Evolutionary conservation across 2,113 vertebrate genomes (phyloP).

Genomic region (Psittacus erithacus): DNA sequence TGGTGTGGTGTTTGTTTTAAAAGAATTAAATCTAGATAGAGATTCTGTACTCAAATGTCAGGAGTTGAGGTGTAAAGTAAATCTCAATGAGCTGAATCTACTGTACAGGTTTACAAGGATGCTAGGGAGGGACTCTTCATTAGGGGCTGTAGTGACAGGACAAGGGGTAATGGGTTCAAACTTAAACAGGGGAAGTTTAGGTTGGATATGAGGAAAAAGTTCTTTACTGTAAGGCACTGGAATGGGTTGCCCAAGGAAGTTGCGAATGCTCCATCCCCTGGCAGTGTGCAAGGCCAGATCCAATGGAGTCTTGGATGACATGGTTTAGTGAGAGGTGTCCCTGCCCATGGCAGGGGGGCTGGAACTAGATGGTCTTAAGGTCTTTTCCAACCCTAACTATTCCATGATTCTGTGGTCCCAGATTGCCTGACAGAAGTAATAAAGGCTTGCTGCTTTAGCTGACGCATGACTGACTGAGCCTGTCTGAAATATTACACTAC

Average conservation of each 20-base stretch:
- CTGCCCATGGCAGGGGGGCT: background rate
- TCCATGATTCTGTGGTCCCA: background rate
- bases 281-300: background rate
- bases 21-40: constrained; percentile 7
- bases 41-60: constrained; percentile 3
- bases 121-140: background rate
- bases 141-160: background rate
- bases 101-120: background rate
- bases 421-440: constrained; percentile 20
- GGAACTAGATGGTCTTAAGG: background rate
- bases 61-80: background rate
- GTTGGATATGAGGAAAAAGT: background rate
- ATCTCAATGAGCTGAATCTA: background rate
- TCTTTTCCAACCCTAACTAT: background rate
- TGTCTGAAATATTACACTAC: background rate
- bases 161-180: background rate
- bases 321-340: background rate
- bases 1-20: constrained; percentile 20
- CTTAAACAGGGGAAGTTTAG: background rate
- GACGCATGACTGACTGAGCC: background rate
- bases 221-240: background rate
- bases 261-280: background rate
- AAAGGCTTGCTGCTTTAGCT: background rate
- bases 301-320: background rate
- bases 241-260: background rate